Evolutionary conservation across 1,140 invertebrate species (phyloP), one percentile per base, ranked within the genome.

Genomic region (Spodoptera frugiperda): DNA sequence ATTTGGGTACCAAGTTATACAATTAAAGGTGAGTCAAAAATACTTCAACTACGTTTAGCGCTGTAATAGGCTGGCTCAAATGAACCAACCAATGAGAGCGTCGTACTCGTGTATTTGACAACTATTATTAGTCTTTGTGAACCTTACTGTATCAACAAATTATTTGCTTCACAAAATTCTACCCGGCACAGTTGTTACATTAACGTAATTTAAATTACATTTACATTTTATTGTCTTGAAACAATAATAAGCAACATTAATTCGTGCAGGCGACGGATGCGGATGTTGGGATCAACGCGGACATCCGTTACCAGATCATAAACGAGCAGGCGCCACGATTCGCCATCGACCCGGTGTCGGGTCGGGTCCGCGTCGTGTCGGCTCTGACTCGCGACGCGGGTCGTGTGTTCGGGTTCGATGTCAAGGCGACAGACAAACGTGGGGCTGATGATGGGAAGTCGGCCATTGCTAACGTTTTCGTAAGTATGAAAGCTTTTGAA

Each of bases 391-490:
- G 95, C 46, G 96, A 97, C 65, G 96, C 96, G 14, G 97, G 97
- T 3, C 94, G 95, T 77, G 96, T 98, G 48, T 98, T 97, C 84
- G 97, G 97, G 3, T 98, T 98, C 84, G 97, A 98, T 92, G 97
- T 98, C n/a, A 97, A 97, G 91, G 97, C 97, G 4, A 98, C 97
- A 0, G 97, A 98, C 86, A 95, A 96, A 75, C 86, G 94, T 55
- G 97, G 97, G 0, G 96, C 96, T 48, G 96, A 97, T 80, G 96
- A 97, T 85, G 97, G 97, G 0, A 95, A 95, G 73, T 97, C 97
- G 25, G 96, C 97, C 21, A 97, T 98, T 61, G 96, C 96, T 54
- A 98, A 97, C 86, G 97, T 98, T 77, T 97, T 97, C 90, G 97
- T 97, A 91, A 96, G 96, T 96, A 39, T 39, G n/a, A 9, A 9